Evolutionary conservation across 2,797 vertebrate genomes (phyloP).

Genomic region (Enoplosus armatus): DNA sequence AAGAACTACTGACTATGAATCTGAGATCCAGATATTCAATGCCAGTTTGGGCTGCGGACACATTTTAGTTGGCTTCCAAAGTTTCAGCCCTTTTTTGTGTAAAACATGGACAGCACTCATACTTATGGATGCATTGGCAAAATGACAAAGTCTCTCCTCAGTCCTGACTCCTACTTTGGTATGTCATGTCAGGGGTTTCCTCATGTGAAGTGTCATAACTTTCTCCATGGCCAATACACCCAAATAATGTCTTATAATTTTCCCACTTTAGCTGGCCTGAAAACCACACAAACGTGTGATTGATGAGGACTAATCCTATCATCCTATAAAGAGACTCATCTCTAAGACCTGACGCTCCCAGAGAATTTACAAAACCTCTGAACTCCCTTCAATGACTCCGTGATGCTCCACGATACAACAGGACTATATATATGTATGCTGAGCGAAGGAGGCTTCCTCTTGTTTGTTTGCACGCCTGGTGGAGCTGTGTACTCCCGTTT

Average conservation of each 20-base stretch:
- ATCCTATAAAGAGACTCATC: not conserved
- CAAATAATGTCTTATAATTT: not conserved
- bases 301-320: not conserved
- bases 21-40: not conserved
- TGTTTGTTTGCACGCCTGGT: slow-evolving; percentile 36
- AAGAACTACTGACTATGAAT: not conserved
- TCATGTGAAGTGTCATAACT: not conserved
- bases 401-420: not conserved
- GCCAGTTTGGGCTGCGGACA: not conserved
- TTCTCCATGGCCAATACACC: not conserved
- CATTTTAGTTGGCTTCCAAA: not conserved
- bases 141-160: not conserved
- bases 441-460: slow-evolving; percentile 2
- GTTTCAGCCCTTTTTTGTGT: too few species aligned
- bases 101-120: not conserved
- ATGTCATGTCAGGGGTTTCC: not conserved
- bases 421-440: not conserved
- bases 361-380: not conserved
- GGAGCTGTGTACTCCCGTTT: slow-evolving; percentile 21
- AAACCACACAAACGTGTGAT: not conserved
- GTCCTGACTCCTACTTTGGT: not conserved
- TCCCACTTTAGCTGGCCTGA: not conserved
- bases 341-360: not conserved
- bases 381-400: not conserved
- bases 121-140: not conserved